phyloP scores from a whole-genome alignment of 1,140 invertebrate genomes.

The Drosophila nigrodunni region DNA sequence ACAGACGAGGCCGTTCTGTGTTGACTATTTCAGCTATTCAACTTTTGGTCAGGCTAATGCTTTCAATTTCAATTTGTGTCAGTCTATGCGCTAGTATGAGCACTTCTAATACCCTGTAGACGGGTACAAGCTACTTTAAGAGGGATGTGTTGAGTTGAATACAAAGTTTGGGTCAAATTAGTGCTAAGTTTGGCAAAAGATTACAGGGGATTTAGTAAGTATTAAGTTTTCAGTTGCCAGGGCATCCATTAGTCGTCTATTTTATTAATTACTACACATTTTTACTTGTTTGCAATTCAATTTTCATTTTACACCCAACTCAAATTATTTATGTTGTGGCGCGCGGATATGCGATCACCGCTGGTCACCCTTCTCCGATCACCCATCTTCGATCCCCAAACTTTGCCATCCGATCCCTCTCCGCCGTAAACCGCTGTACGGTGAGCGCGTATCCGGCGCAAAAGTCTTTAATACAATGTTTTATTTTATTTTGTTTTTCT shows the following conservation, averaged over 20 bases:
- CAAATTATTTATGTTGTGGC: conserved; percentile 73
- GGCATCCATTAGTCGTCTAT: not conserved
- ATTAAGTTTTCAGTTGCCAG: not conserved
- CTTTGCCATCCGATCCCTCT: not conserved
- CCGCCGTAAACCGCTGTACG: conserved; percentile 8
- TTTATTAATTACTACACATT: not conserved
- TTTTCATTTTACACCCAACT: conserved; percentile 77
- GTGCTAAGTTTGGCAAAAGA: no score
- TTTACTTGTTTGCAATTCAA: conserved; percentile 71
- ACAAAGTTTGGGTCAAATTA: no score
- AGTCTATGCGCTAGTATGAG: conserved; percentile 31
- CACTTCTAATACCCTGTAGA: conserved; percentile 5
- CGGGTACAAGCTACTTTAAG: no score
- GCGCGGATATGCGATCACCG: conserved; percentile 53
- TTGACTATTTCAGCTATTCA: conserved; percentile 20
- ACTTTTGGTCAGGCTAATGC: conserved; percentile 47
- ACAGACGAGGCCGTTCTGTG: conserved; percentile 14
- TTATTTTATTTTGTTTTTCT: not conserved
- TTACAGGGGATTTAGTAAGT: no score
- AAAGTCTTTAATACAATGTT: conserved; percentile 15
- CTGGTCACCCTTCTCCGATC: not conserved
- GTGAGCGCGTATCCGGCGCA: conserved; percentile 39
- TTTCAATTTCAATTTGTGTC: conserved; percentile 47
- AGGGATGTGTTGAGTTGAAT: no score
- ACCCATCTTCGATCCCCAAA: not conserved